Base-by-base conservation (phyloP, 2,888 invertebrate genomes). In the Cremastinae sp. region DNA sequence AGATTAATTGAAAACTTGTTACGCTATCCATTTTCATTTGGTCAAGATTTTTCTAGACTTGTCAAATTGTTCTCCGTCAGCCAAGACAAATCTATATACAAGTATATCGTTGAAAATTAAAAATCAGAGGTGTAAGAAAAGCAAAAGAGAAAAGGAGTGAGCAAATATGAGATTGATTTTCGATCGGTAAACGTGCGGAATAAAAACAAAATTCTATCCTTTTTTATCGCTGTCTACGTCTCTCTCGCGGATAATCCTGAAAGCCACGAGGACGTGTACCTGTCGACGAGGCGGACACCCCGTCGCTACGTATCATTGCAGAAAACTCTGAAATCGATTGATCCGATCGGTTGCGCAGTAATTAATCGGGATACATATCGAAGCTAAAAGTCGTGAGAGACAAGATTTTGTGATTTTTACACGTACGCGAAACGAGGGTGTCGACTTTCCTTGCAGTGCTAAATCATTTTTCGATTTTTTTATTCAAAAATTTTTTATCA, bases 221-320 rank as follows among this genome's bases (percentile, higher is more conserved):
- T 66, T 55, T 66, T 35, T 55, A 22, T 66, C 55, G 14, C 65
- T 55, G 28, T 65, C 45, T 16, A 45, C 53, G 7, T 28, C 65
- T 53, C 14, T 16, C 53, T 56, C 5, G 35, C 18, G 51, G 20
- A n/a, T 47, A 12, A 65, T 53, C 47, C 70, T 55, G 65, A 70
- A 72, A 77, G 65, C 76, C 76, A 22, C 76, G 73, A 66, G 73
- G 51, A 65, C 73, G 53, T 77, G 70, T 77, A 77, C 65, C 76
- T 65, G 76, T 77, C 76, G 49, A 49, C 59, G 39, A 65, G 69
- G 20, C 43, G 51, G 68, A 68, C 53, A 65, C 64, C 68, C 74
- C 61, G 69, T 73, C 35, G 53, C 20, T 35, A 4, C 20, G 18
- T 14, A 59, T 22, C 58, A 45, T 43, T 56, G 28, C 14, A 45